phyloP scores from a whole-genome alignment of 2,113 vertebrate species.

The Dicentrarchus labrax region DNA sequence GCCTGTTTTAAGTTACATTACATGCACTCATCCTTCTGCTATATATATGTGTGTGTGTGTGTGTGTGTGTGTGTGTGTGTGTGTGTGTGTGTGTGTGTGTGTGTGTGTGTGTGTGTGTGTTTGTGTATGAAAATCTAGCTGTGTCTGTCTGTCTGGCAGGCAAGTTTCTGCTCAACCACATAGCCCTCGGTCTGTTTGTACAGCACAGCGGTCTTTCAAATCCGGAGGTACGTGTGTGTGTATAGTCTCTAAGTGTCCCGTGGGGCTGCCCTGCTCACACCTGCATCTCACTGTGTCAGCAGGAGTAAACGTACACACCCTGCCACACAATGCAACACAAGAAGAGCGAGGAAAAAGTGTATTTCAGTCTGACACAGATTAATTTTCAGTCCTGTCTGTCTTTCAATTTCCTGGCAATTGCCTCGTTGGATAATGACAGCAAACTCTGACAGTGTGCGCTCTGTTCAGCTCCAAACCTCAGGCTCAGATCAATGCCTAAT shows the following conservation, averaged over 20 bases:
- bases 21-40: constrained; percentile 35
- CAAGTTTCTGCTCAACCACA: constrained; percentile 44
- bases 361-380: constrained; percentile 44
- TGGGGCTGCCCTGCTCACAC: constrained; percentile 31
- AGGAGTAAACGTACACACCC: constrained; percentile 16
- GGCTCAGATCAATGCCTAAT: constrained; percentile 62
- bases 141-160: constrained; percentile 47
- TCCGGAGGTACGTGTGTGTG: constrained; percentile 28
- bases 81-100: constrained; percentile 26
- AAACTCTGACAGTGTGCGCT: constrained; percentile 38
- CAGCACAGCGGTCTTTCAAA: constrained; percentile 17
- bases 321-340: constrained; percentile 14
- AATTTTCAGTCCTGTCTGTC: constrained; percentile 40
- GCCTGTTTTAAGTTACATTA: constrained; percentile 22
- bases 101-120: constrained; percentile 25
- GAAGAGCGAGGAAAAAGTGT: background rate
- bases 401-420: constrained; percentile 43
- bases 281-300: constrained; percentile 44
- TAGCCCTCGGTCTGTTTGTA: constrained; percentile 57
- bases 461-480: constrained; percentile 47
- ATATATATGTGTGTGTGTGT: constrained; percentile 20
- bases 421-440: constrained; percentile 57
- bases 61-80: constrained; percentile 31
- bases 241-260: constrained; percentile 18
- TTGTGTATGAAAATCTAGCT: constrained; percentile 22